A percentile compares a stretch with the other conserved stretches of the same genome.
phyloP scores from a whole-genome alignment of 2,113 vertebrate genomes.

The Sinocyclocheilus maitianheensis region DNA sequence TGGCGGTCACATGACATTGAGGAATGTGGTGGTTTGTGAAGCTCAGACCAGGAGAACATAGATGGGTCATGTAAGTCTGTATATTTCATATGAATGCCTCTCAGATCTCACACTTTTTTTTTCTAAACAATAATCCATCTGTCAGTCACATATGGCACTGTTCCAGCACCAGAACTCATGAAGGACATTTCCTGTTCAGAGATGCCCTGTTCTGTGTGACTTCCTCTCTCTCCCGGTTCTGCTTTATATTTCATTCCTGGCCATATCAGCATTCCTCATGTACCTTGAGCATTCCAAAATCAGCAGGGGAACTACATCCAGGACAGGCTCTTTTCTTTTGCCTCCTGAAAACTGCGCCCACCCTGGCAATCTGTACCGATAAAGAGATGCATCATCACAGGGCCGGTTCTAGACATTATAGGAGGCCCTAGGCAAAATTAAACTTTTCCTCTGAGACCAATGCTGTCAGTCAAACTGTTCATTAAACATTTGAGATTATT shows the following conservation, averaged over 20 bases:
- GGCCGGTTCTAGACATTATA: too few relatives aligned
- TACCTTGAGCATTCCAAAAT: background rate
- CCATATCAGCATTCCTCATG: constrained; percentile 19
- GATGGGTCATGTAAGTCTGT: constrained; percentile 6
- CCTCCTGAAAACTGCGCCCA: background rate
- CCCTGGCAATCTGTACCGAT: background rate
- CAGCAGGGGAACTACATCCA: background rate
- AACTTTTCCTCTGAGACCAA: too few relatives aligned
- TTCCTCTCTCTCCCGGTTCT: constrained; percentile 22
- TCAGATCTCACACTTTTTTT: background rate
- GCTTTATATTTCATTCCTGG: constrained; percentile 19
- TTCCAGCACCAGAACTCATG: background rate
- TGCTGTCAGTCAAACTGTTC: too few relatives aligned
- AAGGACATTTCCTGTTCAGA: constrained; percentile 9
- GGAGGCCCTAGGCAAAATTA: too few relatives aligned
- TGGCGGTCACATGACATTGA: constrained; percentile 57
- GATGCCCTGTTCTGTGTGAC: background rate
- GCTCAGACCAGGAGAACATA: background rate
- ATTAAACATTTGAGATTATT: too few relatives aligned
- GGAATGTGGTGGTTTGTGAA: constrained; percentile 48
- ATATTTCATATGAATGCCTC: background rate
- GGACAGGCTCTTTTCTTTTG: background rate
- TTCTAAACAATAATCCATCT: background rate
- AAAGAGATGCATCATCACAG: background rate
- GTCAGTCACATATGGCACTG: background rate